phyloP scores from a whole-genome alignment of 2,113 vertebrate genomes.

The Diadophis punctatus region DNA sequence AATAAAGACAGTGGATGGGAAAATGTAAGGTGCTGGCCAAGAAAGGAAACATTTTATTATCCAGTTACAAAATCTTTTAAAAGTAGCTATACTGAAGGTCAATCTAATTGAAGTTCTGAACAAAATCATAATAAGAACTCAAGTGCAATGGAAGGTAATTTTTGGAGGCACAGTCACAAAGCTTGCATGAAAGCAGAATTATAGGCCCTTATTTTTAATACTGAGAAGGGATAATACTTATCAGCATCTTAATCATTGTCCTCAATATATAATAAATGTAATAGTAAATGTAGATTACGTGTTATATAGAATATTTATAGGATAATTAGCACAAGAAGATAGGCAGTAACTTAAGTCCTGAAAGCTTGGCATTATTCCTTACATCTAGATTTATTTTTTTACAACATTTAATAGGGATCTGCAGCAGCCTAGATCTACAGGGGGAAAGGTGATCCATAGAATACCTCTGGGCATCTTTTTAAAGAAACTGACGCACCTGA shows the following conservation, averaged over 20 bases:
- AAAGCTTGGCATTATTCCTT: conserved; percentile 18
- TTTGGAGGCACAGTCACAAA: background rate
- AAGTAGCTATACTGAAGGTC: conserved; percentile 9
- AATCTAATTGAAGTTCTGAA: background rate
- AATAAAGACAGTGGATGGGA: background rate
- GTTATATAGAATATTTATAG: background rate
- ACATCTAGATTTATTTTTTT: conserved; percentile 34
- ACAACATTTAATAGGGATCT: background rate
- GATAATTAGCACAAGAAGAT: background rate
- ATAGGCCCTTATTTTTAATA: background rate
- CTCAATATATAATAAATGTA: background rate
- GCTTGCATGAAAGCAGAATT: background rate
- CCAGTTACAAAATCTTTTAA: conserved; percentile 16
- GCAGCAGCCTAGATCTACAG: background rate
- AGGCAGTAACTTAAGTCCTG: background rate
- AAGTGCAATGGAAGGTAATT: background rate
- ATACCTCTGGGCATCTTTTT: background rate
- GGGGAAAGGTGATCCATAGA: background rate
- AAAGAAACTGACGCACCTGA: background rate
- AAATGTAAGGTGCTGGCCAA: background rate
- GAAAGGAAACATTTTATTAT: background rate
- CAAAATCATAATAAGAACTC: background rate
- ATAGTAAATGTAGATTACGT: background rate
- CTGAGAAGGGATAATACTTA: background rate
- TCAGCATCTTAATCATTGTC: conserved; percentile 27